Evolutionary conservation across 2,113 vertebrate genomes (phyloP), one percentile per base, ranked within the genome.

Genomic region (Perccottus glenii): DNA sequence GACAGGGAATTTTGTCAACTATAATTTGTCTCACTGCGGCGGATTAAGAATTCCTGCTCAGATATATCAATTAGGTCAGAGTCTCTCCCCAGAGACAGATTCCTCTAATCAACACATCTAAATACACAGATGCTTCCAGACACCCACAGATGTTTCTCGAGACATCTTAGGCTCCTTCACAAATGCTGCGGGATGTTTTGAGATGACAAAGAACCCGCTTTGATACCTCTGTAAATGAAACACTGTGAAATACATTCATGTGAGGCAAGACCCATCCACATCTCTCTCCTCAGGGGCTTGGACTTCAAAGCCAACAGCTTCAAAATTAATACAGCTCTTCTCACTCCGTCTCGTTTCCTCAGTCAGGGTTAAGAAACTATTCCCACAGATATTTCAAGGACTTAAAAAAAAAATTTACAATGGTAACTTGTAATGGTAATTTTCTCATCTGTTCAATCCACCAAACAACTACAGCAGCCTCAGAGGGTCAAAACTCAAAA

Each of bases 301-400:
- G 42, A 77, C 75, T 81, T 88, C 78, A 84, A 84, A 87, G 63
- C 56, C 19, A 38, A 6, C 35, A 2, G 11, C 60, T 57, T 53
- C 38, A 47, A 66, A 60, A 66, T 75, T 52, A 62, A 6, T 3
- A 27, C 19, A 27, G 19, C 19, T 27, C 19, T 27, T 51, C 16
- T 16, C 15, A 12, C 47, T 15, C 14, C 6, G 49, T 4, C 9
- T 53, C 35, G 11, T 12, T 53, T 53, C 32, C 11, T 53, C 51
- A 14, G 51, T 14, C 51, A 0, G 51, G 12, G 51, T n/a, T 53
- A 27, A 27, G 19, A 27, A 27, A 27, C 3, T 27, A 27, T 27
- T 27, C 19, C 19, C 19, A 27, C 19, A 27, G 19, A 27, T 27
- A 27, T 27, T 27, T 27, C 19, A 27, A 27, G 19, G 19, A 27